Evolutionary conservation across 2,888 invertebrate species (phyloP).

Genomic region (Onchidella celtica): DNA sequence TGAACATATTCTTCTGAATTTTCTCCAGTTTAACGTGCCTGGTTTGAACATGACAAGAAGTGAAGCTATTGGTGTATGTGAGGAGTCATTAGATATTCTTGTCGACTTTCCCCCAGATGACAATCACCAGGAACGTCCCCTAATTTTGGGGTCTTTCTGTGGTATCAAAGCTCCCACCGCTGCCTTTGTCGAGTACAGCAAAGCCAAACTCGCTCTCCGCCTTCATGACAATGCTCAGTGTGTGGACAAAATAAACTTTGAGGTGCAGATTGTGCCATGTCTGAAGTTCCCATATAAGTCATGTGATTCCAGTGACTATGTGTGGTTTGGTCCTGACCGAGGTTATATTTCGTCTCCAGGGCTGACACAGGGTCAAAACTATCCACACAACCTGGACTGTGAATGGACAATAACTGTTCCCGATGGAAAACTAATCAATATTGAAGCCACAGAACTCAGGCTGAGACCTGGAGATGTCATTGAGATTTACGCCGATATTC

Average conservation of each 20-base stretch:
- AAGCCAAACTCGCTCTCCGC: neutral
- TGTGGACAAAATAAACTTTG: constrained; percentile 34
- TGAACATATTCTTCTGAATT: constrained; percentile 31
- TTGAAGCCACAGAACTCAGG: neutral
- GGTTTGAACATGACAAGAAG: constrained; percentile 22
- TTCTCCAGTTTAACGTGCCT: constrained; percentile 30
- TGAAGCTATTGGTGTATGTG: constrained; percentile 12
- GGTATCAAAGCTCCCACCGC: constrained; percentile 36
- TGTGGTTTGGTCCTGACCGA: neutral
- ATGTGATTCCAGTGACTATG: constrained; percentile 22
- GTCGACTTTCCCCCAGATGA: neutral
- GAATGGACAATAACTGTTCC: constrained; percentile 26
- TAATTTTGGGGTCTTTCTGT: constrained; percentile 27
- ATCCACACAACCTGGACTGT: constrained; percentile 27
- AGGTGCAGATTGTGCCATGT: constrained; percentile 28
- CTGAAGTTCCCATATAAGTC: constrained; percentile 6
- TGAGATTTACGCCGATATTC: neutral
- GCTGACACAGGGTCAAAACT: neutral
- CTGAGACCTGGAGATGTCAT: constrained; percentile 25
- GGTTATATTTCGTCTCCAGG: constrained; percentile 41
- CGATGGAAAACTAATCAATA: neutral
- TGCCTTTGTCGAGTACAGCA: constrained; percentile 14
- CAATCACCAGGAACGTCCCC: neutral
- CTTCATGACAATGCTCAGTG: constrained; percentile 35
- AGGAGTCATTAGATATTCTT: neutral